Base-by-base conservation (phyloP, 1,140 invertebrate genomes). In the Bombyx mandarina region DNA sequence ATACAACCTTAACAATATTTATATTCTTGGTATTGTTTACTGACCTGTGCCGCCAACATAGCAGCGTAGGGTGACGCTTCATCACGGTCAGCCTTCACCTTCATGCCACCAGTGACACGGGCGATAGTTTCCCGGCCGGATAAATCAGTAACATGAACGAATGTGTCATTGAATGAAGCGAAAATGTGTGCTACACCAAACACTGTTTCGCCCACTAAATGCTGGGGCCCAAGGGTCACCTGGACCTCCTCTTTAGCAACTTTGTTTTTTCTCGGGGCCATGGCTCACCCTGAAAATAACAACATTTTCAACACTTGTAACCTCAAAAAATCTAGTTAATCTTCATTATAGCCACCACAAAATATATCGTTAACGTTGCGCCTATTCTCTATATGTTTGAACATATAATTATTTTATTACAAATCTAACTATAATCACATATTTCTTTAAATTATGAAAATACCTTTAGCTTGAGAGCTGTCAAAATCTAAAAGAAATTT, bases 181-280 rank as follows among this genome's bases (percentile, higher is more conserved):
- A 98, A 99, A 77, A 99, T 99, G 88, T 99, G 99, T 56, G 98
- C 98, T 7, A 99, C 98, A 54, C 98, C 99, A 87, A 99, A 99
- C 50, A 99, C 97, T 71, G 95, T 94, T 90, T 99, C 98, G 57
- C 98, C 98, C 78, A 99, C 98, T 63, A 96, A 93, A 43, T 98
- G 96, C 90, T 99, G 98, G 52, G 98, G 98, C 64, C 98, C 98
- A 58, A 99, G 91, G 35, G 95, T 94, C 26, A 99, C 95, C 88
- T 99, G 97, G 46, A 97, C 97, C 88, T 99, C 96, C 82, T 99
- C 97, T 89, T 99, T 97, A 75, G 95, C 94, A 74, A 93, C 93
- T 92, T 99, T 99, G 90, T 97, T 96, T 91, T 99, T 98, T 78
- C 98, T 94, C 63, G 97, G 97, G 77, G 97, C 97, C 98, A 99